Conservation (phyloP, 2,113 vertebrate genomes). For the Probosciger aterrimus region DNA sequence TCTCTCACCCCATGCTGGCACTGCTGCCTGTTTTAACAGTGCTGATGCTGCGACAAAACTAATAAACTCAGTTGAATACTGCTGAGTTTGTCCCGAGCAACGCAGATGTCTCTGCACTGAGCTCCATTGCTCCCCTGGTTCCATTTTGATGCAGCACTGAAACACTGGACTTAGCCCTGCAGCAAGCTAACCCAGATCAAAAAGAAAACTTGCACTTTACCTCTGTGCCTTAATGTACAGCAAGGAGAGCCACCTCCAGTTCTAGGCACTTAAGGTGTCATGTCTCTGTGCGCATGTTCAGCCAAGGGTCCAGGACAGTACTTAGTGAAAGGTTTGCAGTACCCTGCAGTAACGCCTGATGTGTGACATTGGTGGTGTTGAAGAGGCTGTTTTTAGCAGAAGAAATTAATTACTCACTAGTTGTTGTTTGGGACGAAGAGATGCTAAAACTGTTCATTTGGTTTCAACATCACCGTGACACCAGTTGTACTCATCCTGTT, state of each 20-base stretch:
- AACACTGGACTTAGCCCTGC: not conserved
- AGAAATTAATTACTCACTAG: not conserved
- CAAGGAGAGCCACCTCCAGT: not conserved
- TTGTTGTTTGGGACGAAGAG: not conserved
- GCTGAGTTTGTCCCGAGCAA: not conserved
- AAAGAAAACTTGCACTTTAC: not conserved
- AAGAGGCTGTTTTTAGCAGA: not conserved
- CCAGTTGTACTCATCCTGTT: not conserved
- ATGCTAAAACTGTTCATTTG: not conserved
- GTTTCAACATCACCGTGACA: slow-evolving; percentile 43
- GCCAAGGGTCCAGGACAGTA: not conserved
- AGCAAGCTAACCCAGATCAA: not conserved
- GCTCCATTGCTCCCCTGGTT: not conserved
- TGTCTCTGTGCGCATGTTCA: accelerated
- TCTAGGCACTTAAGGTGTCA: not conserved
- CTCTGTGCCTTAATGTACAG: not conserved
- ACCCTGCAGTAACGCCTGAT: accelerated
- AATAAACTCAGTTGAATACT: not conserved
- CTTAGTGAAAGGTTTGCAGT: not conserved
- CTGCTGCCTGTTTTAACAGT: not conserved
- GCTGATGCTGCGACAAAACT: not conserved
- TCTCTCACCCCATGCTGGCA: not conserved
- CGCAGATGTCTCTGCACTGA: not conserved
- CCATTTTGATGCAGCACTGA: not conserved
- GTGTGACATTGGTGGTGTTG: not conserved